Base-by-base conservation (phyloP, 2,888 invertebrate species). In the Nymphalis polychloros region DNA sequence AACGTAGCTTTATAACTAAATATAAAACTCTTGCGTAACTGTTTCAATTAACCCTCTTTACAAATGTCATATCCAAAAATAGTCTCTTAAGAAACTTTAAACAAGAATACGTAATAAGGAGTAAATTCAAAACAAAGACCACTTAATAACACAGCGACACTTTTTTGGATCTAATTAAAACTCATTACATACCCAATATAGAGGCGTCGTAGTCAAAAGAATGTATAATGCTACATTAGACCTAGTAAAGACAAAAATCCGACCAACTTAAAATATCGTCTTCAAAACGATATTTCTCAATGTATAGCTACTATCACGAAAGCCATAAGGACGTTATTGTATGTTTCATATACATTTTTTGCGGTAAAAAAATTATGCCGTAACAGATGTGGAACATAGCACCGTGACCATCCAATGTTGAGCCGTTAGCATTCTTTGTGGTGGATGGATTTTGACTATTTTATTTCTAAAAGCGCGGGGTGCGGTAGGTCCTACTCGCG, bases 341-440 rank as follows among this genome's bases (percentile, higher is more conserved):
- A 13, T 35, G 55, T 62, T 46, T 48, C 48, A n/a, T 63, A 50
- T 68, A 52, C 35, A 48, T 48, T 63, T 60, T 31, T 57, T 23
- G 47, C 23, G 41, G 65, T 63, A 66, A 57, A 67, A 68, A 59
- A 70, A 59, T 47, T 46, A 63, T 68, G 61, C 55, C 61, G 72
- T 70, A 79, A 76, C 79, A 81, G 78, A 81, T 81, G 81, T 81
- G 78, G 78, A 76, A 73, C 78, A 75, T 68, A 68, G 70, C 69
- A 66, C 62, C 66, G 64, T 63, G 65, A 65, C 81, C 78, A 79
- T 62, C 70, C 63, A 70, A 70, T 31, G 35, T 63, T 68, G 80
- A 77, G 57, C 80, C 72, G 72, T 80, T 77, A 78, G 79, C 76
- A 76, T 78, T 82, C 91, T 90, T 90, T 90, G 90, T 90, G 82